Conservation (phyloP, 1,140 invertebrate genomes). For the Scylla paramamosain region DNA sequence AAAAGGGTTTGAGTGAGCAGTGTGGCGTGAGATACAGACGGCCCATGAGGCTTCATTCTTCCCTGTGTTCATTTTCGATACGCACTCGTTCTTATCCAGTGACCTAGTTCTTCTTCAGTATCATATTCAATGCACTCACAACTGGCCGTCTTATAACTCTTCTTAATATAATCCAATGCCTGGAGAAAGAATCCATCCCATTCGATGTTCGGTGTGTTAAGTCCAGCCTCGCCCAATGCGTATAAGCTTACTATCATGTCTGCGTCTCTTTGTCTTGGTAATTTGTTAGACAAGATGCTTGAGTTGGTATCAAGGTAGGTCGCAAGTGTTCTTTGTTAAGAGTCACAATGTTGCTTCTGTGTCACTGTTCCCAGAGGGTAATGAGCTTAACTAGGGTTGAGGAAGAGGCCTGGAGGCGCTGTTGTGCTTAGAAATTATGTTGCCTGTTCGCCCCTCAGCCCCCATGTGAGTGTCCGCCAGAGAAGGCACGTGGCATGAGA, state of each 20-base stretch:
- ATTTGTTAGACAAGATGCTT: conserved; percentile 28
- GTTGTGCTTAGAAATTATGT: conserved; percentile 47
- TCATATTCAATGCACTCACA: not conserved
- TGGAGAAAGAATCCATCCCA: conserved; percentile 40
- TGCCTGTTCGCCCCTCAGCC: conserved; percentile 21
- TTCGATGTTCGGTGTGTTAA: conserved; percentile 43
- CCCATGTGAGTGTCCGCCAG: not conserved
- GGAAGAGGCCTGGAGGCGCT: conserved; percentile 45
- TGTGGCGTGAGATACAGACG: not conserved
- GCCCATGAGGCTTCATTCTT: not conserved
- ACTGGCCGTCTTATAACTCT: not conserved
- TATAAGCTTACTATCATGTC: not conserved
- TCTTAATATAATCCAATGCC: conserved; percentile 14
- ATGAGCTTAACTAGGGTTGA: conserved; percentile 51
- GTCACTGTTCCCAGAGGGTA: conserved; percentile 60
- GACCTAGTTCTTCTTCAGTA: not conserved
- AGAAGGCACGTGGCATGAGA: not conserved
- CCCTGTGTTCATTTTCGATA: not conserved
- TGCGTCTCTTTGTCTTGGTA: not conserved
- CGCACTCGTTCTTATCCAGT: not conserved
- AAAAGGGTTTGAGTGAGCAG: conserved; percentile 3
- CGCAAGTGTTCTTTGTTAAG: conserved; percentile 57
- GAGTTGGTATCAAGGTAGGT: conserved; percentile 22
- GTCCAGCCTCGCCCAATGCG: conserved; percentile 24
- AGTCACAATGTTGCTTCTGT: conserved; percentile 48